A percentile compares a stretch with the other conserved stretches of the same genome.
These are phyloP conservation scores for Cheirogaleus major DNA, from an alignment of 2,797 vertebrate species.

Conservation along the genomic window DNA sequence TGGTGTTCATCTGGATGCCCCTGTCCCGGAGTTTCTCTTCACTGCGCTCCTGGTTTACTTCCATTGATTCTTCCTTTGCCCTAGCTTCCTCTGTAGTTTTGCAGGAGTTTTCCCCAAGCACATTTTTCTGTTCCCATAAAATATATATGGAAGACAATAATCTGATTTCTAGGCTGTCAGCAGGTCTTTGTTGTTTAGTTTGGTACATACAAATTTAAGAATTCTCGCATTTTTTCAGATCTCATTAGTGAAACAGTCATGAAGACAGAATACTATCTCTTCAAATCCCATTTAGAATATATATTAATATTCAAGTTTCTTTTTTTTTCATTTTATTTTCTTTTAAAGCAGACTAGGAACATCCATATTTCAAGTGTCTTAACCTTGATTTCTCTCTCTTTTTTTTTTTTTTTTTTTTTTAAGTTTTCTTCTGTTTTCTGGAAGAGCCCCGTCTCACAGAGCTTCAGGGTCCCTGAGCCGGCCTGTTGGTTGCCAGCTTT, in stretches of 20 bases:
- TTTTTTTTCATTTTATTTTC: neutral
- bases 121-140: neutral
- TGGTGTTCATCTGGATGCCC: neutral
- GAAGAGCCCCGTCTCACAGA: neutral
- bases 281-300: neutral
- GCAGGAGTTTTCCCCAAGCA: neutral
- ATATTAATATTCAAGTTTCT: neutral
- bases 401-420: neutral
- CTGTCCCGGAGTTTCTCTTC: neutral
- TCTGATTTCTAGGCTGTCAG: neutral
- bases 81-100: neutral
- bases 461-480: fast-evolving
- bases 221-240: too few species aligned
- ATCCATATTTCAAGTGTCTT: neutral
- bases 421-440: neutral
- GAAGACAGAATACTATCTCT: neutral
- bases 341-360: neutral
- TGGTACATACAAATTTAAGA: neutral
- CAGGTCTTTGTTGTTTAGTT: neutral
- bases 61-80: neutral
- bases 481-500: neutral
- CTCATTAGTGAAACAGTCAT: neutral
- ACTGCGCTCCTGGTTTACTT: neutral
- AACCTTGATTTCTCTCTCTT: neutral
- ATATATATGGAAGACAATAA: neutral